phyloP scores from a whole-genome alignment of 2,888 invertebrate species.

The Eumacrocentrus americanus region DNA sequence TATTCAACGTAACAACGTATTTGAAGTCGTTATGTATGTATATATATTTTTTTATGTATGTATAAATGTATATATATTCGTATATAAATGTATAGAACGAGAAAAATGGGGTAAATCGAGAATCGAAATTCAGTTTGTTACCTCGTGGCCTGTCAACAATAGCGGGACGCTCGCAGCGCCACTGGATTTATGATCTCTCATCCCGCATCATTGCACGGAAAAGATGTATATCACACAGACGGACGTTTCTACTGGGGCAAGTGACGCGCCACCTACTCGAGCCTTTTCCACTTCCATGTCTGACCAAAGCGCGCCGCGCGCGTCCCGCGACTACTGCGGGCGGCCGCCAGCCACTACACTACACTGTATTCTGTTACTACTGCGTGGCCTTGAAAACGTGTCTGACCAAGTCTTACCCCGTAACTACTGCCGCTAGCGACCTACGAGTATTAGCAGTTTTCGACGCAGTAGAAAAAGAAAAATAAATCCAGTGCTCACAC shows the following conservation, averaged over 20 bases:
- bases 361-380: too few species aligned
- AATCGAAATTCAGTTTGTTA: slow-evolving; percentile 24
- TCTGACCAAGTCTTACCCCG: background rate
- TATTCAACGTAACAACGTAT: too few species aligned
- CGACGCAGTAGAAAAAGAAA: too few species aligned
- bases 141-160: slow-evolving; percentile 12
- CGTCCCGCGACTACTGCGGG: background rate
- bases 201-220: slow-evolving; percentile 1
- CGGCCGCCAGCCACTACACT: too few species aligned
- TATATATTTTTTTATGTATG: background rate
- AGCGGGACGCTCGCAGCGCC: slow-evolving; percentile 2
- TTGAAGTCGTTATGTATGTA: background rate
- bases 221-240: slow-evolving; percentile 8
- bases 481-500: too few species aligned
- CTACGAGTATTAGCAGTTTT: too few species aligned
- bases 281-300: too few species aligned
- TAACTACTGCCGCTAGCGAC: background rate
- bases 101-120: background rate
- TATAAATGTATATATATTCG: too few species aligned
- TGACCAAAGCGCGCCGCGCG: background rate
- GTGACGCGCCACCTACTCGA: background rate
- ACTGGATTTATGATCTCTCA: slow-evolving; percentile 20
- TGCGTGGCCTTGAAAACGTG: background rate
- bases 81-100: background rate
- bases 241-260: background rate